Conservation (phyloP, 2,888 invertebrate genomes). For the Chloromyia formosa region DNA sequence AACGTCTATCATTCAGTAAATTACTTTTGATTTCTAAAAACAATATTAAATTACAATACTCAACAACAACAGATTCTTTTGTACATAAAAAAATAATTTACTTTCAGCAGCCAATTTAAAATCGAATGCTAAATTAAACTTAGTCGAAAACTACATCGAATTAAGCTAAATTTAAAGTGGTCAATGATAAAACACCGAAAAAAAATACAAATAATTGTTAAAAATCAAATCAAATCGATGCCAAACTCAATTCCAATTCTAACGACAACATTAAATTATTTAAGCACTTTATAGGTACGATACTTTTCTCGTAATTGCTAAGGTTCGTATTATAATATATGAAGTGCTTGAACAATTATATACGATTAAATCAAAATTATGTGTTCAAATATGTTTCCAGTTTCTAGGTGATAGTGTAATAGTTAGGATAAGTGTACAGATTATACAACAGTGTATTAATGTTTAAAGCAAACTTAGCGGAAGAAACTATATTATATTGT, state of each 20-base stretch:
- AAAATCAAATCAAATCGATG: constrained; percentile 35
- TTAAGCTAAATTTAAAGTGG: constrained; percentile 10
- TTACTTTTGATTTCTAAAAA: constrained; percentile 7
- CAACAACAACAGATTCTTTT: constrained; percentile 13
- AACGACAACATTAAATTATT: neutral
- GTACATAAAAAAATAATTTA: constrained; percentile 18
- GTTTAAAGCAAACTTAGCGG: constrained; percentile 14
- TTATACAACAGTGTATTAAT: constrained; percentile 15
- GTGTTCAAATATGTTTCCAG: neutral
- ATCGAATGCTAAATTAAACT: constrained; percentile 16
- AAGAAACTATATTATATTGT: neutral
- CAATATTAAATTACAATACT: constrained; percentile 30
- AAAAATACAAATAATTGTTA: neutral
- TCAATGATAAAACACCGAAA: constrained; percentile 21
- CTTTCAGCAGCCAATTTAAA: constrained; percentile 10
- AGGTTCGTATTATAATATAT: neutral
- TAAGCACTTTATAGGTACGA: neutral
- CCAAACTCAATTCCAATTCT: constrained; percentile 36
- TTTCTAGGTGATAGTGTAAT: constrained; percentile 24
- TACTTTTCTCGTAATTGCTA: neutral
- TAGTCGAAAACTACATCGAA: constrained; percentile 31
- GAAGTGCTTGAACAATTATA: neutral
- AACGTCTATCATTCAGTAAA: neutral
- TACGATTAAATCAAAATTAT: neutral
- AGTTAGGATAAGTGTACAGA: neutral